phyloP scores from a whole-genome alignment of 2,113 vertebrate genomes.

The Bos javanicus region DNA sequence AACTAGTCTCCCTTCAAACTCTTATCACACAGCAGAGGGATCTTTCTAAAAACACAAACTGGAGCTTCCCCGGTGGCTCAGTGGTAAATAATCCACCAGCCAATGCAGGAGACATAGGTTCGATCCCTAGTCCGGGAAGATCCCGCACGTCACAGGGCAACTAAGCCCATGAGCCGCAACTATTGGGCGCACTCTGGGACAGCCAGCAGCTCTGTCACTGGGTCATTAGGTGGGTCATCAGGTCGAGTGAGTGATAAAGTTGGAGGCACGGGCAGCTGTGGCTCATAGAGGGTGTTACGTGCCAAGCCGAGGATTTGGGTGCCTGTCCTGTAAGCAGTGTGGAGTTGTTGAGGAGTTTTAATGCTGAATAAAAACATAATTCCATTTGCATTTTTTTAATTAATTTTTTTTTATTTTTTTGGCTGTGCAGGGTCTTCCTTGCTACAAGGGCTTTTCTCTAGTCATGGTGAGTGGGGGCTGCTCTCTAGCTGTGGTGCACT shows the following conservation, averaged over 20 bases:
- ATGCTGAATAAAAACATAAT: background rate
- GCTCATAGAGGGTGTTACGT: background rate
- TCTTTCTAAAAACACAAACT: background rate
- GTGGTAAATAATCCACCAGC: background rate
- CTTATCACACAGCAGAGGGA: background rate
- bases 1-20: background rate
- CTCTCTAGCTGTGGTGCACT: too few relatives aligned
- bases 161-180: accelerated
- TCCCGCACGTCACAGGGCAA: background rate
- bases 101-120: too few relatives aligned
- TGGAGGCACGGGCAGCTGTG: background rate
- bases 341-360: background rate
- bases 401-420: background rate
- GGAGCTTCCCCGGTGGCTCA: background rate
- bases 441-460: background rate
- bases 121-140: too few relatives aligned
- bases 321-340: background rate
- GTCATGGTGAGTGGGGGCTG: accelerated
- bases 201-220: background rate
- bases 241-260: background rate
- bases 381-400: background rate
- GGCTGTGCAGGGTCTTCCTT: background rate
- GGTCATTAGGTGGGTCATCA: too few relatives aligned
- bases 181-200: accelerated
- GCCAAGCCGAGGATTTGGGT: background rate